A percentile compares a stretch with the other conserved stretches of the same genome.
These are phyloP conservation scores for Parazoanthus swiftii DNA, from an alignment of 92 coral and sea anemone genomes.

Conservation along the genomic window DNA sequence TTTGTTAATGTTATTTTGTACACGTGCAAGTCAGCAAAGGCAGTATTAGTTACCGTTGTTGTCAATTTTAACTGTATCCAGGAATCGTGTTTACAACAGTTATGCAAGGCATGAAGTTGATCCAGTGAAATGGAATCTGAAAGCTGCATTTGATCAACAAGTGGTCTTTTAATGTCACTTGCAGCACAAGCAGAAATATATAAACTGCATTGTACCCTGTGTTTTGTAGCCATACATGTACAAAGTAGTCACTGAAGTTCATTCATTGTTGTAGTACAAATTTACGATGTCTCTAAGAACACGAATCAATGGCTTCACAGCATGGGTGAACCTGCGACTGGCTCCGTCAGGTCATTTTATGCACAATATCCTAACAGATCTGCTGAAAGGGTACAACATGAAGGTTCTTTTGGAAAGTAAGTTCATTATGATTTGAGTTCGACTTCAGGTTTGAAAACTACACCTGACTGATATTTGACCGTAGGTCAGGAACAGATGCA, in stretches of 20 bases:
- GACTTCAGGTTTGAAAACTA: no score
- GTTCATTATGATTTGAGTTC: constrained; percentile 16
- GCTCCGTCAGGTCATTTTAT: constrained; percentile 88
- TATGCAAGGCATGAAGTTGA: background rate
- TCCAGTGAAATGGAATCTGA: background rate
- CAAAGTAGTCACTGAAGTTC: background rate
- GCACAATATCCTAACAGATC: constrained; percentile 89
- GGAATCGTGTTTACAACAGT: background rate
- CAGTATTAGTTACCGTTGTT: background rate
- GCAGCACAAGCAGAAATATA: background rate
- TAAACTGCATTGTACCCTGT: background rate
- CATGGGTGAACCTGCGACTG: constrained; percentile 95
- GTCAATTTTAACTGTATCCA: background rate
- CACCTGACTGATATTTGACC: no score
- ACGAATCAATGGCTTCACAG: constrained; percentile 98
- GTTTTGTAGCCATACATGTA: background rate
- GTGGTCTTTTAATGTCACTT: background rate
- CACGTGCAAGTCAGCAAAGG: background rate
- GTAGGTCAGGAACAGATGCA: background rate
- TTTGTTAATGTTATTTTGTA: background rate
- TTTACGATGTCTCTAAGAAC: constrained; percentile 76
- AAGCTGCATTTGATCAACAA: background rate
- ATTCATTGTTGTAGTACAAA: background rate
- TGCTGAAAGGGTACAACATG: constrained; percentile 97
- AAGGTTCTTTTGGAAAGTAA: constrained; percentile 95